Percentiles rank a stretch among this genome's conserved stretches.
Conservation (phyloP, 2,797 vertebrate genomes). For the Brachymystax lenok region DNA sequence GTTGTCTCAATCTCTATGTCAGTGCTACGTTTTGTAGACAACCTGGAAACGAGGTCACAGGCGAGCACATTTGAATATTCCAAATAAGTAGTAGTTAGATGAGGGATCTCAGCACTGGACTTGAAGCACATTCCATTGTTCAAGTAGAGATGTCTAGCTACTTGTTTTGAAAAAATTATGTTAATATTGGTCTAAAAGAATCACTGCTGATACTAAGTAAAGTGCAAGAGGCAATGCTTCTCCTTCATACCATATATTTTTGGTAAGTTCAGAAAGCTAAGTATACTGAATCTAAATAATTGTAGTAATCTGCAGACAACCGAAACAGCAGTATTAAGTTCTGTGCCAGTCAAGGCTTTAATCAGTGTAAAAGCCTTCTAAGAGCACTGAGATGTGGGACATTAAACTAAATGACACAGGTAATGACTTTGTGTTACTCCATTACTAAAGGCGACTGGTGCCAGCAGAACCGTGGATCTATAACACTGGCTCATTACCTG, state of each 20-base stretch:
- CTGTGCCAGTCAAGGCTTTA: constrained; percentile 15
- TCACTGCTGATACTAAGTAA: not conserved
- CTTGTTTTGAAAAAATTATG: not conserved
- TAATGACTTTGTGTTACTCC: constrained; percentile 42
- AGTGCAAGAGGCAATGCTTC: not conserved
- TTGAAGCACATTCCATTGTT: not conserved
- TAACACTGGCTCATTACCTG: constrained; percentile 39
- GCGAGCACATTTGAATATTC: constrained; percentile 1
- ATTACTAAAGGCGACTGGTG: constrained; percentile 27
- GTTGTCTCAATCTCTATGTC: not conserved
- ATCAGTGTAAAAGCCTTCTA: constrained; percentile 47
- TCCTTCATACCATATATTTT: not conserved
- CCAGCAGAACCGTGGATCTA: constrained; percentile 30
- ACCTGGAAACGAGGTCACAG: not conserved
- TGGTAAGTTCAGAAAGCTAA: constrained; percentile 8
- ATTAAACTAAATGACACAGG: constrained; percentile 42
- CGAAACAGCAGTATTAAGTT: constrained; percentile 8
- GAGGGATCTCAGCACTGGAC: not conserved
- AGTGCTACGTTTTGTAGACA: not conserved
- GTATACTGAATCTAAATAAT: constrained; percentile 26
- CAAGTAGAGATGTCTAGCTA: not conserved
- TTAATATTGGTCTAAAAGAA: not conserved
- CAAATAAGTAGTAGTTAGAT: not conserved
- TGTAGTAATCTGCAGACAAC: constrained; percentile 22
- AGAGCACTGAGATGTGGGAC: constrained; percentile 34